These are phyloP conservation scores for Hedya salicella DNA, from an alignment of 2,888 invertebrate genomes.

Conservation along the genomic window DNA sequence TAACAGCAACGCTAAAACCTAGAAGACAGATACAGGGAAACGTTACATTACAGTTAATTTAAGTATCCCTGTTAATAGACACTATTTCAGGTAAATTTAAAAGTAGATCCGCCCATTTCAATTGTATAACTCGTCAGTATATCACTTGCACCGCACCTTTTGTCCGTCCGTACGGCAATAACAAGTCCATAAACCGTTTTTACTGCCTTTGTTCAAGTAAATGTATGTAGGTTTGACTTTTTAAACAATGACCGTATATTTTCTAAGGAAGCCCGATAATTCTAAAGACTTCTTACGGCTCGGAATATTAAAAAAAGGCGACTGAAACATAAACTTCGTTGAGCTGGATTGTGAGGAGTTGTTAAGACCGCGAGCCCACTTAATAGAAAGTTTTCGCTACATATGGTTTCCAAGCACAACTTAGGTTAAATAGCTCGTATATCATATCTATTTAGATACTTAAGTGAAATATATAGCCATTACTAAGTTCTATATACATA, in stretches of 20 bases:
- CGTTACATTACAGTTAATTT: no score
- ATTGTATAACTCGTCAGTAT: slow-evolving; percentile 34
- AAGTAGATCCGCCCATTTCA: slow-evolving; percentile 16
- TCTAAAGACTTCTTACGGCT: slow-evolving; percentile 65
- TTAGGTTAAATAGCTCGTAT: no score
- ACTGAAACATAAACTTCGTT: not conserved
- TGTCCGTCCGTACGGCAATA: slow-evolving; percentile 81
- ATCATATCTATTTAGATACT: no score
- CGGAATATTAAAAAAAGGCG: slow-evolving; percentile 19
- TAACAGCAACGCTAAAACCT: no score
- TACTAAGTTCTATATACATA: no score
- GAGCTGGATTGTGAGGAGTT: not conserved
- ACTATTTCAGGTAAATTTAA: slow-evolving; percentile 1
- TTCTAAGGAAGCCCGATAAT: slow-evolving; percentile 70
- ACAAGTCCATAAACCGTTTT: slow-evolving; percentile 85
- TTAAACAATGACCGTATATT: slow-evolving; percentile 84
- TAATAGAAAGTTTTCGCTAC: no score
- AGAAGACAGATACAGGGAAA: no score
- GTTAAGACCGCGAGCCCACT: not conserved
- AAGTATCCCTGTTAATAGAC: not conserved
- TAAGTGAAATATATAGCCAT: no score
- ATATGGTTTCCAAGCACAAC: no score
- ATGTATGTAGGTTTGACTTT: slow-evolving; percentile 84
- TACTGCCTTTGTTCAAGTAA: slow-evolving; percentile 84
- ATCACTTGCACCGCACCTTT: slow-evolving; percentile 54